phyloP scores from a whole-genome alignment of 2,113 vertebrate genomes.

The Clarias magur region DNA sequence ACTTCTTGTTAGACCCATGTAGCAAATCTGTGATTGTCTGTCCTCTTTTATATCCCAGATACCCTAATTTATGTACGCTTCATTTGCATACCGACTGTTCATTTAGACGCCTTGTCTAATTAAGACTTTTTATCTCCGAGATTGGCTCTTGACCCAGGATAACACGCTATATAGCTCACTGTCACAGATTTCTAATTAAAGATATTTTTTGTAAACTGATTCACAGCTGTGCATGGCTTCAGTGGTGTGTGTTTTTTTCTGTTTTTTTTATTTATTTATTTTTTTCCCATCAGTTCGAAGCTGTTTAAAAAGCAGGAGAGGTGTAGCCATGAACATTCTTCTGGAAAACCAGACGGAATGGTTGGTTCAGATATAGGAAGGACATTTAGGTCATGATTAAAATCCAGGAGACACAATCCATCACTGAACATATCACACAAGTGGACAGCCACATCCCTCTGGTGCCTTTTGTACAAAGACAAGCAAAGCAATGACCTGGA shows the following conservation, averaged over 20 bases:
- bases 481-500: constrained; percentile 9
- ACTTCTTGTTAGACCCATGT: not conserved
- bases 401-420: not conserved
- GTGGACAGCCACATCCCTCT: not conserved
- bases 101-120: not conserved
- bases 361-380: not conserved
- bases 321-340: not conserved
- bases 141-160: not conserved
- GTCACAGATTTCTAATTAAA: constrained; percentile 2
- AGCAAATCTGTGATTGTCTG: not conserved
- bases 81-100: not conserved
- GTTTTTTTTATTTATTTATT: too few relatives aligned
- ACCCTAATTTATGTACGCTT: not conserved
- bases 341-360: not conserved
- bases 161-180: not conserved
- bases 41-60: not conserved
- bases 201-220: not conserved
- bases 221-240: not conserved
- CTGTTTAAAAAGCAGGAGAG: constrained; percentile 7
- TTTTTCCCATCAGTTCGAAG: not conserved
- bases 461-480: constrained; percentile 7
- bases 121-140: not conserved
- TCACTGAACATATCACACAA: not conserved
- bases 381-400: constrained; percentile 16
- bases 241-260: not conserved